These are phyloP conservation scores for Marmota flaviventris DNA, from an alignment of 2,113 vertebrate species.

Conservation along the genomic window DNA sequence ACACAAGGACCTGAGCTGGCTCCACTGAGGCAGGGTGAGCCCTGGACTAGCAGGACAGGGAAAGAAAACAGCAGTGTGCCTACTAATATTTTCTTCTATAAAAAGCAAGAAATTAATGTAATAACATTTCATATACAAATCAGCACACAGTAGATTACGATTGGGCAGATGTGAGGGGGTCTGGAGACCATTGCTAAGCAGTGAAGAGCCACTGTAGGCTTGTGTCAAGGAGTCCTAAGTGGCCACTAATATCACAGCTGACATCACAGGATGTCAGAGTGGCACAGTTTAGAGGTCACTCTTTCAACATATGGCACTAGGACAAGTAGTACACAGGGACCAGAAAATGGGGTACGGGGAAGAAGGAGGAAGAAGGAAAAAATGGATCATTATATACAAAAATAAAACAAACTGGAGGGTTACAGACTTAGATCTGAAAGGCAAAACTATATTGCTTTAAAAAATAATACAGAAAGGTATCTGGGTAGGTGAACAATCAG, in stretches of 20 bases:
- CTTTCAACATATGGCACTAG: not conserved
- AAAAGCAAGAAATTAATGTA: not conserved
- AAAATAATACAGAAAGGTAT: not conserved
- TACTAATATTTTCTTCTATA: not conserved
- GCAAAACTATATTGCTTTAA: not conserved
- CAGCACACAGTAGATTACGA: not conserved
- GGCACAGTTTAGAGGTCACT: not conserved
- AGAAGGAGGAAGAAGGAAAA: not conserved
- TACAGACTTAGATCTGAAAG: not conserved
- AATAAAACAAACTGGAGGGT: not conserved
- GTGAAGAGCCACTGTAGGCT: not conserved
- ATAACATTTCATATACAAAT: fast-evolving
- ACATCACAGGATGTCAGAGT: not conserved
- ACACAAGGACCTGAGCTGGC: not conserved
- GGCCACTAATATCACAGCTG: fast-evolving
- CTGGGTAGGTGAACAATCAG: not conserved
- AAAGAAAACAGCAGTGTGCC: not conserved
- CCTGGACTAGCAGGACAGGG: not conserved
- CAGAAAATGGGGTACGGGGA: not conserved
- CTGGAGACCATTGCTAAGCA: not conserved
- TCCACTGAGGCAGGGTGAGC: not conserved
- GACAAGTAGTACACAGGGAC: not conserved
- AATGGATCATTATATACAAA: not conserved
- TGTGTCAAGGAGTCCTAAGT: not conserved
- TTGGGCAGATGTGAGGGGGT: too few species aligned